A percentile compares a stretch with the other conserved stretches of the same genome.
Conservation (phyloP, 1,140 invertebrate genomes). For the Paralvinella palmiformis region DNA sequence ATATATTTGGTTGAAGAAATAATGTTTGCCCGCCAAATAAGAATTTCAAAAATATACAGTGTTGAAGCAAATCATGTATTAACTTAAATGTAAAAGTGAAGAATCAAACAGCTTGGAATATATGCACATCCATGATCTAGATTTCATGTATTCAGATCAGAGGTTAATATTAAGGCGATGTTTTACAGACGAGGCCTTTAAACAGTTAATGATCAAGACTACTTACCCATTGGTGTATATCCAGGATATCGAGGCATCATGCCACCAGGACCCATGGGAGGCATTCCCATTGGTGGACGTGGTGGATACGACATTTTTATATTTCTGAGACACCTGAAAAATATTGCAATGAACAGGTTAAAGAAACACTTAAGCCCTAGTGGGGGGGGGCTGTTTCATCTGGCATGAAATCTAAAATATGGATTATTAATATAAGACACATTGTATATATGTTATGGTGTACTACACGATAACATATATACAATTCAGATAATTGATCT, state of each 20-base stretch:
- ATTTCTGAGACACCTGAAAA: background rate
- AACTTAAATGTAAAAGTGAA: background rate
- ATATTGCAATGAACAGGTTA: too few species aligned
- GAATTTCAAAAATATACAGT: background rate
- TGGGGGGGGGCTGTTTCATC: too few species aligned
- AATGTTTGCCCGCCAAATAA: too few species aligned
- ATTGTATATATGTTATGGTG: too few species aligned
- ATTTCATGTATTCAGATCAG: background rate
- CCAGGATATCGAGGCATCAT: constrained; percentile 37
- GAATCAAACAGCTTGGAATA: background rate
- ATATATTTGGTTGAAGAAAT: too few species aligned
- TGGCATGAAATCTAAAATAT: too few species aligned
- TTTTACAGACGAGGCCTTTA: background rate
- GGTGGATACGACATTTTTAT: constrained; percentile 50
- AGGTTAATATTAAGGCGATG: background rate
- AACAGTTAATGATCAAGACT: background rate
- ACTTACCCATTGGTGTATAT: constrained; percentile 45
- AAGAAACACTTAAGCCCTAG: too few species aligned
- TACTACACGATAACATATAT: too few species aligned
- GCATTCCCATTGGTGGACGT: constrained; percentile 37
- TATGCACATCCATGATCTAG: background rate
- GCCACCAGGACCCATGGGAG: constrained; percentile 37
- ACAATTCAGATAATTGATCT: too few species aligned
- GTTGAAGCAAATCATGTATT: background rate
- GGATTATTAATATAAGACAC: too few species aligned